Evolutionary conservation across 2,113 vertebrate genomes (phyloP).

Genomic region (Erythrocebus patas): DNA sequence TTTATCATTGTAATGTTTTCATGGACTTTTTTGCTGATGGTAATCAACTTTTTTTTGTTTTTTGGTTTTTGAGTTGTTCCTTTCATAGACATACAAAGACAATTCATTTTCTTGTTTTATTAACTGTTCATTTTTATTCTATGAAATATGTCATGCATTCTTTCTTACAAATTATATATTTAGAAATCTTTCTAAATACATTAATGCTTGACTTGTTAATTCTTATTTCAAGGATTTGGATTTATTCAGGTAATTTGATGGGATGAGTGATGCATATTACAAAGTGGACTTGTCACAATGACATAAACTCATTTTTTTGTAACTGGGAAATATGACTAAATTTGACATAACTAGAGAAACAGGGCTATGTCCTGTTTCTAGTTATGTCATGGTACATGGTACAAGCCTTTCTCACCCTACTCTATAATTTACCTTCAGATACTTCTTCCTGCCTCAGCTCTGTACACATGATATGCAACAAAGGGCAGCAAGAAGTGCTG

Average conservation of each 20-base stretch:
- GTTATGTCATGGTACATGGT: too few species aligned
- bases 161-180: background rate
- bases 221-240: background rate
- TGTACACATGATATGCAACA: background rate
- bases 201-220: background rate
- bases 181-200: constrained; percentile 43
- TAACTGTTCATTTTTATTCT: constrained; percentile 58
- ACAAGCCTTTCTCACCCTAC: background rate
- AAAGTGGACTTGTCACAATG: background rate
- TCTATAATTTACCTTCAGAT: background rate
- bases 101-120: constrained; percentile 71
- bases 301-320: background rate
- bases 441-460: background rate
- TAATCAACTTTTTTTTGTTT: background rate
- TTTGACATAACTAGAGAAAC: background rate
- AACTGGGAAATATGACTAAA: background rate
- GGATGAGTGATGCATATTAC: background rate
- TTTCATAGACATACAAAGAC: constrained; percentile 53
- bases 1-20: constrained; percentile 70
- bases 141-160: background rate
- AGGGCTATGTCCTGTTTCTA: background rate
- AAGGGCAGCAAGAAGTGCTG: background rate
- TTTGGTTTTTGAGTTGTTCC: background rate
- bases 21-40: constrained; percentile 54
- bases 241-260: background rate